These are phyloP conservation scores for Podarcis lilfordi DNA, from an alignment of 2,797 vertebrate species.

Conservation along the genomic window DNA sequence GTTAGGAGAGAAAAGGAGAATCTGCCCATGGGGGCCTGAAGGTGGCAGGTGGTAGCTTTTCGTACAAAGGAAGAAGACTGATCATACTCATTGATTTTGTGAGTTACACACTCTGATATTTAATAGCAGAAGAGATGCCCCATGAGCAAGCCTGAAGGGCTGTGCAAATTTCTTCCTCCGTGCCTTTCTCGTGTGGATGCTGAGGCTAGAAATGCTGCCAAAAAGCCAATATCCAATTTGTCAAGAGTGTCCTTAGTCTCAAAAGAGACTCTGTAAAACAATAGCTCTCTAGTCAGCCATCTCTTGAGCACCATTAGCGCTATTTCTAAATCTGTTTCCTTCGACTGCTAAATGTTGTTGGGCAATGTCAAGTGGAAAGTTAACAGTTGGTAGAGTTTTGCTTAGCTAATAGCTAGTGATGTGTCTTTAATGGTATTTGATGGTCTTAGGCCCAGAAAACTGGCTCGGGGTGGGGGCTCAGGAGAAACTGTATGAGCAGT, in stretches of 20 bases:
- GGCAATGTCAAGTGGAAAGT: neutral
- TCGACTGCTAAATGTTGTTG: neutral
- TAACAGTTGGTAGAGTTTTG: neutral
- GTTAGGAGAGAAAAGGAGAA: neutral
- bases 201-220: neutral
- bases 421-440: neutral
- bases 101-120: neutral
- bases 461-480: neutral
- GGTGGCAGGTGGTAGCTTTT: neutral
- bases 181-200: neutral
- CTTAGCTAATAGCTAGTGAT: neutral
- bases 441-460: neutral
- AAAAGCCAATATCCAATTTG: slow-evolving; percentile 26
- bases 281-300: neutral
- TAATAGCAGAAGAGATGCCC: neutral
- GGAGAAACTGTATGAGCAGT: neutral
- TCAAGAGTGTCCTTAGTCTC: neutral
- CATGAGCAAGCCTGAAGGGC: neutral
- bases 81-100: neutral
- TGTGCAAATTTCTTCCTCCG: neutral
- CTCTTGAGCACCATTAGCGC: neutral
- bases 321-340: neutral
- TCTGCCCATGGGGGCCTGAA: neutral
- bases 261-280: slow-evolving; percentile 9
- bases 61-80: neutral